Evolutionary conservation across 2,888 invertebrate species (phyloP), one percentile per base, ranked within the genome.

Genomic region (Hirudinaria manillensis): DNA sequence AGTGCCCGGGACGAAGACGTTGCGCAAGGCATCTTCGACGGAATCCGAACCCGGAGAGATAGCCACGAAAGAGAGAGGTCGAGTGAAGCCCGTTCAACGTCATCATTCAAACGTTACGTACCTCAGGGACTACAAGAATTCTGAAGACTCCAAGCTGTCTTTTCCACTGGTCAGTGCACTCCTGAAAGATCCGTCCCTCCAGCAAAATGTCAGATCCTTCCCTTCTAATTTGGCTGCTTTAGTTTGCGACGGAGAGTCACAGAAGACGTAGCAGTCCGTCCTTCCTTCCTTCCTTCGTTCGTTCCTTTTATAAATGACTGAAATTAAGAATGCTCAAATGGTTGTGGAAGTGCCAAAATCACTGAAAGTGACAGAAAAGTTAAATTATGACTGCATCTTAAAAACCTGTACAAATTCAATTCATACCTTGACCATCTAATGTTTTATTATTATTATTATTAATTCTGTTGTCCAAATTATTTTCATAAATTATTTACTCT

Each of bases 101-200:
- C 61, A 61, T 19, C 61, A 61, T 29, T 61, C 61, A 10, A 61
- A 29, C 21, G n/a, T 61, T 10, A 61, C 61, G 1, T 27, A 29
- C 24, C 24, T 61, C 21, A 61, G 29, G 61, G 29, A 61, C 61
- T 61, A 61, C 61, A 27, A 61, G 24, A 29, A 24, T 29, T 61
- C 24, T 29, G 61, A 61, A 10, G 61, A 61, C 24, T 29, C 61
- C 6, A 61, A 24, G 24, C 10, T 27, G 24, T 61, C 61, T 27
- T 61, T 27, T 29, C 61, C 61, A 29, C 61, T 61, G 24, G 61
- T 61, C 61, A 61, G 13, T 10, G 61, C 61, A 7, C 61, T 61
- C 61, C 61, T 61, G 3, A 61, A 61, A 19, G 61, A 61, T 61
- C 61, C 61, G 10, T 61, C 61, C 10, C 61, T 61, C 61, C 61